phyloP scores from a whole-genome alignment of 1,140 invertebrate species.

The Ooceraea biroi region DNA sequence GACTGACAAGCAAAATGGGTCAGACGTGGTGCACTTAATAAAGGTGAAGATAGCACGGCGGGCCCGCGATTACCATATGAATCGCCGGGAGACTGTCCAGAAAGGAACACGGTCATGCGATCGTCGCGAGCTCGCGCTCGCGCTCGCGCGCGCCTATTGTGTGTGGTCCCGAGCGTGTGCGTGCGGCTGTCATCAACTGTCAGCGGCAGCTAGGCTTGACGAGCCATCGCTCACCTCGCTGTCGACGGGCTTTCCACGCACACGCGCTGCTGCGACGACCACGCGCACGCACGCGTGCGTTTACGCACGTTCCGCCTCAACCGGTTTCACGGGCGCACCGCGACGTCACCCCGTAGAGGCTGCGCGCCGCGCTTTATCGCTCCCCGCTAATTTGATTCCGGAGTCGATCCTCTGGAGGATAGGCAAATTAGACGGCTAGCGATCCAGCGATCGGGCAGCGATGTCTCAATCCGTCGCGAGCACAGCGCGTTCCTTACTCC shows the following conservation, averaged over 20 bases:
- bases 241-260: constrained; percentile 68
- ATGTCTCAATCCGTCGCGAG: constrained; percentile 2
- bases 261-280: constrained; percentile 31
- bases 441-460: constrained; percentile 18
- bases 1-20: constrained; percentile 79
- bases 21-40: constrained; percentile 76
- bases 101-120: constrained; percentile 67
- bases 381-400: constrained; percentile 38
- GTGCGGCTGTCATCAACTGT: constrained; percentile 76
- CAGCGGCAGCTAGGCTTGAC: constrained; percentile 71
- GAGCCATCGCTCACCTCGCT: constrained; percentile 76
- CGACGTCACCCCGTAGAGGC: constrained; percentile 32
- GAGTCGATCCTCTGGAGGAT: constrained; percentile 40
- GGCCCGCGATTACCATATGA: constrained; percentile 79
- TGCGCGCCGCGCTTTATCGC: constrained; percentile 43
- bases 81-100: constrained; percentile 72
- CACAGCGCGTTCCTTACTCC: neutral
- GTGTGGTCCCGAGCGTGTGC: constrained; percentile 71
- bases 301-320: constrained; percentile 52
- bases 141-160: constrained; percentile 62
- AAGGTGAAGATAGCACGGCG: constrained; percentile 70
- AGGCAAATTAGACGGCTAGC: constrained; percentile 52
- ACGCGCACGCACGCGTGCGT: constrained; percentile 44
- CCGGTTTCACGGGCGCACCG: constrained; percentile 66
- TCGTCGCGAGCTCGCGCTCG: constrained; percentile 43